A percentile compares a stretch with the other conserved stretches of the same genome.
Evolutionary conservation across 2,797 vertebrate species (phyloP).

Genomic region (Hephaestus fuliginosus): DNA sequence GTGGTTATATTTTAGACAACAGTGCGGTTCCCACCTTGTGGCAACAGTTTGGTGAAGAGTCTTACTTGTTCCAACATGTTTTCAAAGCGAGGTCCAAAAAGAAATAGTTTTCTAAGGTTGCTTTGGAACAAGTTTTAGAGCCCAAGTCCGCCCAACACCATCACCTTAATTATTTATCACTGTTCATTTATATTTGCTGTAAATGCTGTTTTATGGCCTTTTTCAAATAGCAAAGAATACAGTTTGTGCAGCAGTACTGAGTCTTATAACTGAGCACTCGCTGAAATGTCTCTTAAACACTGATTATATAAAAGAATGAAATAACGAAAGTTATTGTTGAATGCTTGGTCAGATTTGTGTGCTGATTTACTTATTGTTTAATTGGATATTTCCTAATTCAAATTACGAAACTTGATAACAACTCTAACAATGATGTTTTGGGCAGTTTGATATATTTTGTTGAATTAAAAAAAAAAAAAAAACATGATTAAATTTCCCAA

Average conservation of each 20-base stretch:
- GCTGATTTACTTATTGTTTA: no score
- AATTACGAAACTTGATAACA: no score
- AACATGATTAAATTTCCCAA: no score
- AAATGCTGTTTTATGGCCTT: background rate
- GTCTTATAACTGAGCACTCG: background rate
- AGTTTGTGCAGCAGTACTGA: background rate
- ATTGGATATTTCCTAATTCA: no score
- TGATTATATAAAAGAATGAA: no score
- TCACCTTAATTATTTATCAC: background rate
- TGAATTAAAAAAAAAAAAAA: no score
- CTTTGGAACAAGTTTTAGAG: background rate
- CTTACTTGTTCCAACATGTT: background rate
- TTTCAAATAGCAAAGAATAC: background rate
- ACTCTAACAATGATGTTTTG: no score
- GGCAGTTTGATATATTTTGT: no score
- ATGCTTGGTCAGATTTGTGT: no score
- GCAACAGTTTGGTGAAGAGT: no score
- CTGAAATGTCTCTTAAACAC: no score
- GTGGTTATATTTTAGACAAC: background rate
- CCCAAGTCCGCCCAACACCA: background rate
- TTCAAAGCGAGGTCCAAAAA: background rate
- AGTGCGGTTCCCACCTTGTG: background rate
- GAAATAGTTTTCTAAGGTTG: background rate
- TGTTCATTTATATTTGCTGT: background rate
- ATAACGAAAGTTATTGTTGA: no score